A percentile compares a stretch with the other conserved stretches of the same genome.
Evolutionary conservation across 2,113 vertebrate genomes (phyloP).

Genomic region (Andinoacara biseriatus): DNA sequence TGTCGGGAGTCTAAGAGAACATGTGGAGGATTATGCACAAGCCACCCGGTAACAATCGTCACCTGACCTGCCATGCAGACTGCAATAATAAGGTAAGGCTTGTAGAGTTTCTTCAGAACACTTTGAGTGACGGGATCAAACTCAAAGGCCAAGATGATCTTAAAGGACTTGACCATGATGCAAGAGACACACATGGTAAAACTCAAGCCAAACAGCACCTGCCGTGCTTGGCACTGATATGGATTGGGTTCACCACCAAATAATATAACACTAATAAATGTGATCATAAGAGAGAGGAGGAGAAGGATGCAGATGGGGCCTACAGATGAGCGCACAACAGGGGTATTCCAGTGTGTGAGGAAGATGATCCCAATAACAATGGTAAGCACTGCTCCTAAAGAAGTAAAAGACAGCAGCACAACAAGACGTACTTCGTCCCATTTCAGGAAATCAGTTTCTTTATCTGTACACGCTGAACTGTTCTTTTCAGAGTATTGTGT

Average conservation of each 20-base stretch:
- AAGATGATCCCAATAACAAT: slow-evolving; percentile 80
- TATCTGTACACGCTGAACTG: slow-evolving; percentile 69
- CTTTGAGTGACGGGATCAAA: slow-evolving; percentile 58
- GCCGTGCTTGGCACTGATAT: slow-evolving; percentile 36
- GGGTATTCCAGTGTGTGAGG: slow-evolving; percentile 79
- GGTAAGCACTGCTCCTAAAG: slow-evolving; percentile 76
- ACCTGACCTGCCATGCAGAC: slow-evolving; percentile 79
- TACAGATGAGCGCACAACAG: slow-evolving; percentile 80
- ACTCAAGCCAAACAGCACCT: slow-evolving; percentile 62
- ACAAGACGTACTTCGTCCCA: slow-evolving; percentile 80
- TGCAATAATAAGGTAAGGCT: slow-evolving; percentile 74
- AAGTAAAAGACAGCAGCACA: slow-evolving; percentile 76
- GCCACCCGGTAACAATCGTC: slow-evolving; percentile 79
- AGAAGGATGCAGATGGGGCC: slow-evolving; percentile 81
- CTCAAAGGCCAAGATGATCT: slow-evolving; percentile 59
- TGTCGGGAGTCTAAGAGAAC: neutral
- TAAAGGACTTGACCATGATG: slow-evolving; percentile 67
- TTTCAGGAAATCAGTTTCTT: slow-evolving; percentile 71
- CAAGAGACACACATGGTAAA: slow-evolving; percentile 70
- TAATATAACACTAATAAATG: slow-evolving; percentile 76
- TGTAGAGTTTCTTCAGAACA: slow-evolving; percentile 76
- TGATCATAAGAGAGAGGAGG: slow-evolving; percentile 81
- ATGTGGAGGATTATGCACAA: slow-evolving; percentile 71
- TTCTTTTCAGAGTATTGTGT: slow-evolving; percentile 72
- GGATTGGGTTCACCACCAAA: slow-evolving; percentile 60